Conservation (phyloP, 1,140 invertebrate species). For the Hylaeus volcanicus region DNA sequence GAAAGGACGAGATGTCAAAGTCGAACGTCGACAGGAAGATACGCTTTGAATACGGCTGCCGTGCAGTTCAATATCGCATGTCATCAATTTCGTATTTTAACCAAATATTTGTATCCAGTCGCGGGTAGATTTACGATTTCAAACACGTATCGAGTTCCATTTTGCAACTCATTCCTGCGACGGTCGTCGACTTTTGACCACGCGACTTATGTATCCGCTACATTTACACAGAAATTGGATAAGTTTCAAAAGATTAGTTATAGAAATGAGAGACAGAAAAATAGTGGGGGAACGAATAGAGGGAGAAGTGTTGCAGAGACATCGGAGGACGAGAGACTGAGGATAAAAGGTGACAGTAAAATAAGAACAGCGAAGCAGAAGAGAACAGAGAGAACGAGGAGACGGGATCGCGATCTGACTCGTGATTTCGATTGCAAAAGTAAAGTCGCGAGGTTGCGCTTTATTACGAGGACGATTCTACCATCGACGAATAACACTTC, state of each 20-base stretch:
- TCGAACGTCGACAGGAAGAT: conserved; percentile 2
- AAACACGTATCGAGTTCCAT: not conserved
- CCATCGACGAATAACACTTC: conserved; percentile 47
- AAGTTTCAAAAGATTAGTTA: not conserved
- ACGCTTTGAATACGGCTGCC: not conserved
- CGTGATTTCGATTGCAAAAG: conserved; percentile 2
- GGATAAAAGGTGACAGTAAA: not conserved
- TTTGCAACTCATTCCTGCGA: not conserved
- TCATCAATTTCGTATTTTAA: too few species aligned
- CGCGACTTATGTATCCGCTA: conserved; percentile 20
- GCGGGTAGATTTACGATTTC: too few species aligned
- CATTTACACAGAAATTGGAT: not conserved
- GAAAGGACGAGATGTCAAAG: not conserved
- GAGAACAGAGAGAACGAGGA: conserved; percentile 21
- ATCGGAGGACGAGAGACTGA: conserved; percentile 20
- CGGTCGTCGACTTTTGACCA: conserved; percentile 13
- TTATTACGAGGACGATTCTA: conserved; percentile 53
- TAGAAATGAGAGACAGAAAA: not conserved
- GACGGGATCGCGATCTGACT: not conserved
- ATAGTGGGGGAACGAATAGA: not conserved
- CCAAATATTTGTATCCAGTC: too few species aligned
- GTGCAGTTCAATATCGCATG: too few species aligned
- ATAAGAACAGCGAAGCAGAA: conserved; percentile 21
- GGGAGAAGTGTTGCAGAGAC: not conserved
- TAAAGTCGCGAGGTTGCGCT: conserved; percentile 26